These are phyloP conservation scores for Oscheius sp. DNA, from an alignment of 2,888 invertebrate genomes.

Conservation along the genomic window DNA sequence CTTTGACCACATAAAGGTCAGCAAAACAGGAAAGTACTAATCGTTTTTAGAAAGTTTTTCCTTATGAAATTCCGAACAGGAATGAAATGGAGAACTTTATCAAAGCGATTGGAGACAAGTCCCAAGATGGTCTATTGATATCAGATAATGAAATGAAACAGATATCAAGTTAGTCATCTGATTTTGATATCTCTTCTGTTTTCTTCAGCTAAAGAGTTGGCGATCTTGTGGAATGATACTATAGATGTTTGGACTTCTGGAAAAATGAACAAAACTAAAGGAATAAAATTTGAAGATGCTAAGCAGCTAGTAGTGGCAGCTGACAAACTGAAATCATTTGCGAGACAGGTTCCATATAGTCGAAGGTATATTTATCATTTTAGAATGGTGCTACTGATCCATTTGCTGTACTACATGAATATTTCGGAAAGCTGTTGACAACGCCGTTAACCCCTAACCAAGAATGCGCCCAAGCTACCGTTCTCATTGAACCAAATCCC, in stretches of 20 bases:
- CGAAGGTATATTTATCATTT: neutral
- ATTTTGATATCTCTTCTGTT: neutral
- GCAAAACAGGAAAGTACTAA: neutral
- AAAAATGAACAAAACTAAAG: constrained; percentile 30
- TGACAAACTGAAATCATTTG: constrained; percentile 49
- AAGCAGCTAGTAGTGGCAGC: constrained; percentile 44
- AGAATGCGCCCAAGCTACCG: constrained; percentile 41
- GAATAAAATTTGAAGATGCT: constrained; percentile 40
- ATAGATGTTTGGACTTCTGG: constrained; percentile 50
- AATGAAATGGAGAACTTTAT: constrained; percentile 39
- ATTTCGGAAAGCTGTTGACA: constrained; percentile 45
- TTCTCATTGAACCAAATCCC: constrained; percentile 36
- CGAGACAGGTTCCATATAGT: constrained; percentile 39
- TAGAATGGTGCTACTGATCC: constrained; percentile 52
- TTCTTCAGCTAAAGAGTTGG: constrained; percentile 15
- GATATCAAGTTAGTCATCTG: neutral
- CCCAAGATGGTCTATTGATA: constrained; percentile 36
- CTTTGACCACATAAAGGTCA: constrained; percentile 40
- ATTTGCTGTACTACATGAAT: constrained; percentile 50
- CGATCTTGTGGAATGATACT: constrained; percentile 46
- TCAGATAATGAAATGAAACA: constrained; percentile 33
- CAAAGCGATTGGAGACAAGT: constrained; percentile 38
- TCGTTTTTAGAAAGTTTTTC: constrained; percentile 32
- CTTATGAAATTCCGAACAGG: constrained; percentile 4
- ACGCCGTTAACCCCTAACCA: neutral